Conservation (phyloP, 2,888 invertebrate species). For the Nomada goodeniana region DNA sequence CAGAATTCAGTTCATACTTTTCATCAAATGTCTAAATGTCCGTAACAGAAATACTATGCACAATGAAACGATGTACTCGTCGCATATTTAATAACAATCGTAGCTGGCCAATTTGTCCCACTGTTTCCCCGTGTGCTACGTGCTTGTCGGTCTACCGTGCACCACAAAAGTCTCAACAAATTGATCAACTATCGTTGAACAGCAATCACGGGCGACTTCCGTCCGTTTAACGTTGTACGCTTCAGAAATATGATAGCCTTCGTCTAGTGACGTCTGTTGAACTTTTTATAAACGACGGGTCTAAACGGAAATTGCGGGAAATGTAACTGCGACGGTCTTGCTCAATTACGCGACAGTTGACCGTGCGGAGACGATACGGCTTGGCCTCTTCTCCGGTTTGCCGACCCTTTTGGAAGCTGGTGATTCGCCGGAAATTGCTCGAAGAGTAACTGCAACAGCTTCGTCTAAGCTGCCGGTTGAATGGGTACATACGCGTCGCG, state of each 20-base stretch:
- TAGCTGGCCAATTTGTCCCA: not conserved
- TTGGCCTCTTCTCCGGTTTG: slow-evolving; percentile 48
- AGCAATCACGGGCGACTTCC: not conserved
- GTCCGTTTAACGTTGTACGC: not conserved
- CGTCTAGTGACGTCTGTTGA: not conserved
- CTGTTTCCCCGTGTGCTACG: not conserved
- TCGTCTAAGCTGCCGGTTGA: not conserved
- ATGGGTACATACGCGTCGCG: no score
- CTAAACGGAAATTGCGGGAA: slow-evolving; percentile 55
- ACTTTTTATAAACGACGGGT: slow-evolving; percentile 4
- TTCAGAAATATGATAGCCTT: not conserved
- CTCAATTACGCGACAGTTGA: slow-evolving; percentile 54
- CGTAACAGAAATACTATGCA: not conserved
- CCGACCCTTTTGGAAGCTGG: slow-evolving; percentile 41
- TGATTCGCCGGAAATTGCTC: slow-evolving; percentile 60
- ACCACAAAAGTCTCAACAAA: not conserved
- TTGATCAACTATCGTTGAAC: not conserved
- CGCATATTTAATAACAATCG: not conserved
- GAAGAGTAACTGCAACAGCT: slow-evolving; percentile 49
- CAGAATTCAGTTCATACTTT: no score
- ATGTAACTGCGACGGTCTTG: slow-evolving; percentile 52
- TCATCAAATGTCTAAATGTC: no score
- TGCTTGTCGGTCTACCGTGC: not conserved
- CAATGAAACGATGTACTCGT: not conserved
- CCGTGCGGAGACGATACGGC: slow-evolving; percentile 23